Base-by-base conservation (phyloP, 2,888 invertebrate genomes). In the Calliphora vomitoria region DNA sequence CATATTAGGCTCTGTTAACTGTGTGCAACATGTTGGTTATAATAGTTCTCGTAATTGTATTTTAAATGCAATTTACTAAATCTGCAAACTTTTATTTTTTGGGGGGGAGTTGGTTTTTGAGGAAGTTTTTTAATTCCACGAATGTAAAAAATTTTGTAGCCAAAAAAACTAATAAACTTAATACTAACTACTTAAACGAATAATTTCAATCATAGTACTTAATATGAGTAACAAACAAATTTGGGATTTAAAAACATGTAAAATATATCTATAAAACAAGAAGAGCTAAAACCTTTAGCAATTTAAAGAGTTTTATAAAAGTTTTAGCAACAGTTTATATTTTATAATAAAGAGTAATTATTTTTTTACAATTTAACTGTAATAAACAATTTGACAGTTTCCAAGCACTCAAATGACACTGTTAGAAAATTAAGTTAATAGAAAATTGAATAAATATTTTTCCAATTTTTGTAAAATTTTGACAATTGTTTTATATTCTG, bases 21-120 rank as follows among this genome's bases (percentile, higher is more conserved):
- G 75, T 64, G 60, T 81, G 64, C 85, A 76, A 79, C 74, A 88
- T 84, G 82, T 79, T 62, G 84, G 50, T 71, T 72, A 71, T 84
- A 85, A 82, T 78, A 50, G 69, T 72, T 79, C 68, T 15, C 75
- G 80, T 83, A 78, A 87, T 84, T 82, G 84, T 74, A 55, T 76
- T 80, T 74, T 78, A 84, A 87, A 84, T 82, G 84, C 84, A 84
- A 87, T 87, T 87, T 84, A 62, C 60, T 82, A 84, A 87, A 84
- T 87, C 84, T 87, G 84, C 69, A 50, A 86, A 83, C 75, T 76
- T 11, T 66, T 55, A 58, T 69, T 69, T 75, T 74, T 13, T 3
- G 10, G 11, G 11, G 11, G 41, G n/a, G 5, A 2, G 25, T 25
- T n/a, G n/a, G n/a, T n/a, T n/a, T 25, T 25, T 8, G 31, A 4